These are phyloP conservation scores for Sipha flava DNA, from an alignment of 1,140 invertebrate species.

Conservation along the genomic window DNA sequence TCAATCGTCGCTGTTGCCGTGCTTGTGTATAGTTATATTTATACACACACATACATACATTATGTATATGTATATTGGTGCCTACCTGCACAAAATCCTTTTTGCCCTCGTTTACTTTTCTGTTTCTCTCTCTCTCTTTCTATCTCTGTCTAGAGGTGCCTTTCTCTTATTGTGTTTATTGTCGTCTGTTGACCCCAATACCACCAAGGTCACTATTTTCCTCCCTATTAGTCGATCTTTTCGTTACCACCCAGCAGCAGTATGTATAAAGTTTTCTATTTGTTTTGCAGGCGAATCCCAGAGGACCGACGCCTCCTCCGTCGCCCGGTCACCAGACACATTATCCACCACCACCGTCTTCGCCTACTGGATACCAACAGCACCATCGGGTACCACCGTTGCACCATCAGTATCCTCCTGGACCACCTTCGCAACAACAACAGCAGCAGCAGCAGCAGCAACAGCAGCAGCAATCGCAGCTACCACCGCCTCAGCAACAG, in stretches of 20 bases:
- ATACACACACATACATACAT: background rate
- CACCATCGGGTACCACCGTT: conserved; percentile 5
- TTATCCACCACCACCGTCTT: conserved; percentile 34
- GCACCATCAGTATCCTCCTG: conserved; percentile 31
- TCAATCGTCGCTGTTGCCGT: too few species aligned
- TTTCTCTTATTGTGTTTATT: background rate
- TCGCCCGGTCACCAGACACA: conserved; percentile 31
- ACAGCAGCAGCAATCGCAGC: conserved; percentile 39
- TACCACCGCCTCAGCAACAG: conserved; percentile 42
- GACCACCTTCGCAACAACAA: conserved; percentile 21
- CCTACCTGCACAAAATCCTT: conserved; percentile 11
- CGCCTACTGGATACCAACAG: conserved; percentile 13
- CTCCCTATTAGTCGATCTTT: background rate
- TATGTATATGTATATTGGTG: background rate
- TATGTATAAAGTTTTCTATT: conserved; percentile 2
- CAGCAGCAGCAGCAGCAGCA: conserved; percentile 24
- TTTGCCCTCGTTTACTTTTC: background rate
- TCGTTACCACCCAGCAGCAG: background rate
- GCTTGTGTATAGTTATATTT: background rate
- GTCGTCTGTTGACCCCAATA: background rate
- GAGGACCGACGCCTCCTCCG: conserved; percentile 33
- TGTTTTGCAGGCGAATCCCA: background rate
- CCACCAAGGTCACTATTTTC: conserved; percentile 2
- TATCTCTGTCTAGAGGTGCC: too few species aligned
- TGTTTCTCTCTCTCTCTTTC: background rate